Conservation (phyloP, 2,888 invertebrate species). For the Hesperia comma region DNA sequence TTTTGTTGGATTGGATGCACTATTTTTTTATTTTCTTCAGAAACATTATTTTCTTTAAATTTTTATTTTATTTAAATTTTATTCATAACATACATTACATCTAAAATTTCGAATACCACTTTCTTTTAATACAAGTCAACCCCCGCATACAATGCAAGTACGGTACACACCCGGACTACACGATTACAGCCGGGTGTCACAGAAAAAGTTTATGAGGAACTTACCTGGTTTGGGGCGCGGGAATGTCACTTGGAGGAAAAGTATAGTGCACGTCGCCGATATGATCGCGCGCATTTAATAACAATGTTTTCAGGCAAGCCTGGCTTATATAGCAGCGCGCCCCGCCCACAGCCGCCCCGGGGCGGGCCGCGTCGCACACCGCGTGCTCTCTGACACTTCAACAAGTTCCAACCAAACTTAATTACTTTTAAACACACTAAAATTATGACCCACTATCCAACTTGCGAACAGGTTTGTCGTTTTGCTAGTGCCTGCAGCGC, state of each 20-base stretch:
- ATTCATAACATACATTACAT: too few species aligned
- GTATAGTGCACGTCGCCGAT: slow-evolving; percentile 59
- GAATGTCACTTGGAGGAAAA: slow-evolving; percentile 48
- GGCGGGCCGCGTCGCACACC: slow-evolving; percentile 58
- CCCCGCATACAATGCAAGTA: background rate
- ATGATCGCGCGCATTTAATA: slow-evolving; percentile 76
- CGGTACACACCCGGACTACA: too few species aligned
- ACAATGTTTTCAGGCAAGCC: slow-evolving; percentile 71
- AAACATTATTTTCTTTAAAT: background rate
- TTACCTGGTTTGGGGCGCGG: slow-evolving; percentile 50
- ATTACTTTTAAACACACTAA: slow-evolving; percentile 34
- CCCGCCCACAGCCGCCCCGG: slow-evolving; percentile 74
- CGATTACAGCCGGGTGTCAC: slow-evolving; percentile 8
- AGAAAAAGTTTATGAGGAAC: slow-evolving; percentile 46
- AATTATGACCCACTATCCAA: background rate
- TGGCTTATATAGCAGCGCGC: slow-evolving; percentile 75
- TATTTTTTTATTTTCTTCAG: background rate
- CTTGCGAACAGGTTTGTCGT: background rate
- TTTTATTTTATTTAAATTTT: too few species aligned
- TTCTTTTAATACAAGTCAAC: slow-evolving; percentile 13
- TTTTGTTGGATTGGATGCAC: too few species aligned
- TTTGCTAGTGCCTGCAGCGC: too few species aligned
- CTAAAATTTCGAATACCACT: slow-evolving; percentile 14
- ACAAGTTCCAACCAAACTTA: slow-evolving; percentile 48
- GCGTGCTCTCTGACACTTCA: slow-evolving; percentile 52